phyloP scores from a whole-genome alignment of 1,140 invertebrate genomes.

The Drosophila guanche region DNA sequence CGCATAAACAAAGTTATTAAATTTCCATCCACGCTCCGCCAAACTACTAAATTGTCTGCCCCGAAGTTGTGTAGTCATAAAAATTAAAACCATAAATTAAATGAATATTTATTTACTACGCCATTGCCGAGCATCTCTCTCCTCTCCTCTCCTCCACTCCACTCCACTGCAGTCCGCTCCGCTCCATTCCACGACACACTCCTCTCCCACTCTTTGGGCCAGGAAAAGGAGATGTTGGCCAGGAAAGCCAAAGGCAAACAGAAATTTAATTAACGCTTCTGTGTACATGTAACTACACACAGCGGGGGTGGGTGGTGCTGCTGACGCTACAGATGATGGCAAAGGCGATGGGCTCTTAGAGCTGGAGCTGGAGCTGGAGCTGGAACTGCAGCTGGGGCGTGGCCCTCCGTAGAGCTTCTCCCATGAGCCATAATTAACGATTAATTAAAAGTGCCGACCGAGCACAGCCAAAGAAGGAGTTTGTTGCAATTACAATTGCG shows the following conservation, averaged over 20 bases:
- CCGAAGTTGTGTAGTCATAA: slow-evolving; percentile 79
- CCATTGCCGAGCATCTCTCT: slow-evolving; percentile 19
- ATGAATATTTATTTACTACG: slow-evolving; percentile 79
- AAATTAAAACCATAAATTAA: slow-evolving; percentile 82
- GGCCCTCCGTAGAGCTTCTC: slow-evolving; percentile 34
- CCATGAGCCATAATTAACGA: slow-evolving; percentile 75
- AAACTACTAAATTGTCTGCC: slow-evolving; percentile 81
- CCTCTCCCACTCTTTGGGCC: slow-evolving; percentile 4
- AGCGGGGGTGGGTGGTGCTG: slow-evolving; percentile 50
- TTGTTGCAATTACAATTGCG: slow-evolving; percentile 36
- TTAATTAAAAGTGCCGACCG: slow-evolving; percentile 70
- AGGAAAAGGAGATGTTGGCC: slow-evolving; percentile 30
- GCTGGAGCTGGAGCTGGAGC: neutral
- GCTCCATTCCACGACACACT: neutral
- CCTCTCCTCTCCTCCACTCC: neutral
- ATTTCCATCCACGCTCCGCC: slow-evolving; percentile 78
- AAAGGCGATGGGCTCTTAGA: slow-evolving; percentile 3
- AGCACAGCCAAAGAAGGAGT: slow-evolving; percentile 24
- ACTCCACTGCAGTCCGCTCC: neutral
- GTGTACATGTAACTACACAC: slow-evolving; percentile 75
- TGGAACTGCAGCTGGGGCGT: slow-evolving; percentile 18
- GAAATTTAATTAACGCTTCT: slow-evolving; percentile 82
- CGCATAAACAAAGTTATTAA: slow-evolving; percentile 82
- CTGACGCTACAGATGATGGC: neutral
- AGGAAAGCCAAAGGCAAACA: slow-evolving; percentile 57